Evolutionary conservation across 2,797 vertebrate species (phyloP).

Genomic region (Avahi laniger): DNA sequence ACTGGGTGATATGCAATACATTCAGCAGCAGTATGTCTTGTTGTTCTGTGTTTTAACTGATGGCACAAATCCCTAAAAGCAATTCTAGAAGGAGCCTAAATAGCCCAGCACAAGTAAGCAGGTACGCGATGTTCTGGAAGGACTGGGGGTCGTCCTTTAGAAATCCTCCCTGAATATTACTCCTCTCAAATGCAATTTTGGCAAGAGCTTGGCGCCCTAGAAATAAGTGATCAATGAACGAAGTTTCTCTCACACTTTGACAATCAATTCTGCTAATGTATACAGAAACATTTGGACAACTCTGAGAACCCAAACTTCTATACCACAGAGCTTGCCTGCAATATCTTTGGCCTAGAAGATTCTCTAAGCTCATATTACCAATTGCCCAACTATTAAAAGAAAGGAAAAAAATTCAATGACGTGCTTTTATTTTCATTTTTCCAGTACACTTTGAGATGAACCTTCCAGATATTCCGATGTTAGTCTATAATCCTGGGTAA

Average conservation of each 20-base stretch:
- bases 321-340: not conserved
- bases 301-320: not conserved
- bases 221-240: not conserved
- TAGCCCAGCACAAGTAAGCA: not conserved
- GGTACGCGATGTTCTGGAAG: not conserved
- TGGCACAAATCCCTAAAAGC: not conserved
- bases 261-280: not conserved
- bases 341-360: not conserved
- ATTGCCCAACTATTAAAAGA: not conserved
- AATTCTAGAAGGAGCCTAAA: slow-evolving; percentile 3
- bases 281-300: not conserved
- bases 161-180: not conserved
- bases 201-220: not conserved
- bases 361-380: not conserved
- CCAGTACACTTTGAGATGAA: not conserved
- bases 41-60: not conserved
- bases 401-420: not conserved
- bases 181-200: not conserved
- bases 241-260: not conserved
- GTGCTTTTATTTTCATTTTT: slow-evolving; percentile 8
- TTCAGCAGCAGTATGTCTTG: not conserved
- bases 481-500: not conserved
- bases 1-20: not conserved
- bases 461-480: not conserved
- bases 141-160: not conserved